Base-by-base conservation (phyloP, 2,888 invertebrate species). In the Hyposoter dolosus region DNA sequence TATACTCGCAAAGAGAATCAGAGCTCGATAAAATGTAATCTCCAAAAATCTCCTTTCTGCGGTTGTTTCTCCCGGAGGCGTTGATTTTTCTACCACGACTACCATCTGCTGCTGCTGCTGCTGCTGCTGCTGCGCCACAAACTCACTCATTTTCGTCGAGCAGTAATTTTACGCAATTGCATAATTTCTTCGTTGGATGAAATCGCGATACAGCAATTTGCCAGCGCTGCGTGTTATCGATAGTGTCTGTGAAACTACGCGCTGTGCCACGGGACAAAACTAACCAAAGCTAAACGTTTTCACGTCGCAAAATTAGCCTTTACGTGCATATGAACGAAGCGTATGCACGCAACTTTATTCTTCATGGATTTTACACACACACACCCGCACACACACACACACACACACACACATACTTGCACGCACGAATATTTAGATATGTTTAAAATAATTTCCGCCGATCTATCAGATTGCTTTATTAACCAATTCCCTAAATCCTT, bases 391-490 rank as follows among this genome's bases (percentile, higher is more conserved):
- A 4, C 32, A 32, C 32, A 4, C 3, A 4, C 32, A 4, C n/a
- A n/a, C n/a, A n/a, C n/a, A n/a, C n/a, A n/a, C n/a, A n/a, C n/a
- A n/a, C n/a, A n/a, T n/a, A n/a, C n/a, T n/a, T n/a, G n/a, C 5
- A 9, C 10, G 53, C 3, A 19, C 10, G 19, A 19, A 23, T 53
- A 56, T 56, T 23, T 23, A 23, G 12, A 65, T 43, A 50, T 35
- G 78, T 82, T 56, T 66, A 66, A 83, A 83, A 85, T 80, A 77
- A 85, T 77, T 68, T 56, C 56, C 65, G 45, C 35, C 69, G 63
- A 80, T 83, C 72, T 56, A 80, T 83, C 83, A 83, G 80, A 80
- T 86, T 80, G 71, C 83, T 83, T 80, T 68, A 86, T 86, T 76
- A 83, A 72, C 50, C 19, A 53, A 75, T 83, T 43, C 76, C 72